Base-by-base conservation (phyloP, 2,113 vertebrate genomes). In the Hoplias malabaricus region DNA sequence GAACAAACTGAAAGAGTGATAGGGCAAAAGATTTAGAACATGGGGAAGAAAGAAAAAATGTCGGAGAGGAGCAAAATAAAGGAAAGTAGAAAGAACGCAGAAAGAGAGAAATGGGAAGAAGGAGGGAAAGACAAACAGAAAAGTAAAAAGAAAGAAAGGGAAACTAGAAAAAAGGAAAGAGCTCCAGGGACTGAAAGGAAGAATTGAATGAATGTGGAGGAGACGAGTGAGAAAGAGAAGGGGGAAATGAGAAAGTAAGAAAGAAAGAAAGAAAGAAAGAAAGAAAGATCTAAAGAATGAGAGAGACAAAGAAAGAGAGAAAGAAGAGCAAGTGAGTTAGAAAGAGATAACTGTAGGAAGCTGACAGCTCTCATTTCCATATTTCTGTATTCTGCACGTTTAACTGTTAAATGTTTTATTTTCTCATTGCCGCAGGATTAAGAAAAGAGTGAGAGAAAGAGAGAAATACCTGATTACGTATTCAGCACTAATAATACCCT, bases 401-500 rank as follows among this genome's bases (percentile, higher is more conserved):
- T 40, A 75, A 48, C 23, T 67, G 56, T 69, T 86, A 76, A 77
- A 80, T 82, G 68, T 78, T 86, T 89, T 74, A 79, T 87, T 83
- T 87, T 80, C 42, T 4, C 83, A 85, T 79, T 57, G 79, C 87
- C 75, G 70, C 12, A 38, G 80, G 88, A 88, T 33, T 82, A 80
- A 25, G 19, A 67, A n/a, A n/a, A n/a, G n/a, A n/a, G n/a, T n/a
- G 19, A 33, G 80, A 21, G 80, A 65, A 43, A 80, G n/a, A n/a
- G n/a, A n/a, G n/a, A 61, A 81, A 61, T 23, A 70, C 53, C 53
- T 29, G 29, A 82, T 82, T 80, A 83, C 82, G 3, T 73, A 80
- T 88, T 85, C 78, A 69, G 23, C 38, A 80, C 66, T 87, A 86
- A 84, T 85, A 89, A 87, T 87, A 74, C 80, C 8, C 75, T 79